Base-by-base conservation (phyloP, 2,113 vertebrate species). In the Ailurus styani region DNA sequence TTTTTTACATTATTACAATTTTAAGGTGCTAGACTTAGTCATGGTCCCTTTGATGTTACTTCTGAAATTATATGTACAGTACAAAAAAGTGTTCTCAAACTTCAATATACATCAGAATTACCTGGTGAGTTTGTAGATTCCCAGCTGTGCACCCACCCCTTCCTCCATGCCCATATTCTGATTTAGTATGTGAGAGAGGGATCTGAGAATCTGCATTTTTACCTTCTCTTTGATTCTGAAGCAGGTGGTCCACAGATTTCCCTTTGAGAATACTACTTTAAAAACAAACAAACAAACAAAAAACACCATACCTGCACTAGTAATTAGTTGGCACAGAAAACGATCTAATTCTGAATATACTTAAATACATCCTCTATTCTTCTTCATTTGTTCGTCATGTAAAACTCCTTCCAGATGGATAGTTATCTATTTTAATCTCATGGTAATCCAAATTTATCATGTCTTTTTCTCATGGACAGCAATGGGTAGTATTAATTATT, bases 371-470 rank as follows among this genome's bases (percentile, higher is more conserved):
- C 42, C 42, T 87, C 47, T 60, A 10, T 42, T 77, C 34, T 70
- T 95, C 31, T 81, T 90, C 37, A 47, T 87, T 72, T 87, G 84
- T 87, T 85, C 87, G 45, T 54, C 47, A 87, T 93, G 64, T 37
- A 78, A 96, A 97, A 89, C 29, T 96, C 72, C 95, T 64, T 83
- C 52, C 88, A 94, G 60, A 88, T 91, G 52, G 66, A 60, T 73
- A 91, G 57, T 91, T 97, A 75, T 34, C 82, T 97, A 5, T 78
- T 93, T 94, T 95, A 97, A 97, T 95, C 64, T 95, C 86, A 37
- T 68, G 60, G 27, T 95, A 92, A 95, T 91, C 34, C 86, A 97
- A 91, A 89, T 75, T 93, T 21, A 66, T 89, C 57, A 37, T 97
- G 45, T 79, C n/a, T 83, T 95, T 94, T 96, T 96, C 84, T 86